Percentiles rank a stretch among this genome's conserved stretches.
Conservation (phyloP, 1,140 invertebrate species). For the Zaprionus ornatus region DNA sequence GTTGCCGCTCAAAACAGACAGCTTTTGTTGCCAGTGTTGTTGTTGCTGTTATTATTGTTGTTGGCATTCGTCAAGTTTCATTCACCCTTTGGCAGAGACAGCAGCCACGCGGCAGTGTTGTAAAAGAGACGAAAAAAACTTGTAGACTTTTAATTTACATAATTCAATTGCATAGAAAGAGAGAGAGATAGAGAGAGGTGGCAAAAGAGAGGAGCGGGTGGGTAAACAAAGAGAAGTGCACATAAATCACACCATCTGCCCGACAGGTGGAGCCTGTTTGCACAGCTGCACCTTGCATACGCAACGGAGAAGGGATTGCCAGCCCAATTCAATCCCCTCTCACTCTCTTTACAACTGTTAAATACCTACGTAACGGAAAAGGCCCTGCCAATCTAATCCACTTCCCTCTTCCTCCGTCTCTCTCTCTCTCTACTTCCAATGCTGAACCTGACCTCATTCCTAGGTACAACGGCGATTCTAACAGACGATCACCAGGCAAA, state of each 20-base stretch:
- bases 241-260: conserved; percentile 9
- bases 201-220: not conserved
- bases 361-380: no score
- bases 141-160: conserved; percentile 41
- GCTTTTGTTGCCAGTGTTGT: conserved; percentile 28
- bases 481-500: conserved; percentile 14
- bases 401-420: not conserved
- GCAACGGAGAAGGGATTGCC: not conserved
- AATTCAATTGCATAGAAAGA: conserved; percentile 29
- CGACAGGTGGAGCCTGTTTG: conserved; percentile 13
- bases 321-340: not conserved
- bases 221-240: conserved; percentile 28
- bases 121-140: conserved; percentile 22
- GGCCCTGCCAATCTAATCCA: not conserved
- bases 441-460: conserved; percentile 71
- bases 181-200: not conserved
- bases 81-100: conserved; percentile 67
- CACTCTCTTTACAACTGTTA: not conserved
- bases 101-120: conserved; percentile 7
- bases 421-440: conserved; percentile 14
- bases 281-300: conserved; percentile 34
- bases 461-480: conserved; percentile 16
- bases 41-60: conserved; percentile 57
- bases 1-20: conserved; percentile 36
- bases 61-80: conserved; percentile 82